phyloP scores from a whole-genome alignment of 2,888 invertebrate genomes.

The Bellardia bayeri region DNA sequence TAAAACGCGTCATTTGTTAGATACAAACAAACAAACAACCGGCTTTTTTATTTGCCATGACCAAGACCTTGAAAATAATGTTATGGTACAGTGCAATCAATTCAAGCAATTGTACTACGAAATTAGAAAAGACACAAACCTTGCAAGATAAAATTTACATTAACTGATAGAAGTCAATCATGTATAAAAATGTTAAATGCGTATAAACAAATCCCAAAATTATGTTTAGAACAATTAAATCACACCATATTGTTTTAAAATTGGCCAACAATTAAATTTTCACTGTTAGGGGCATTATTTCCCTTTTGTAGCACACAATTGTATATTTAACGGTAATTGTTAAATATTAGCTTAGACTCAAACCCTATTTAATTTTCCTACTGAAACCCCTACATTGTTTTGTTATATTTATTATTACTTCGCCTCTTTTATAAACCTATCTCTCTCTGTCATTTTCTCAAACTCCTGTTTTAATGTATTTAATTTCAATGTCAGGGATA shows the following conservation, averaged over 20 bases:
- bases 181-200: no score
- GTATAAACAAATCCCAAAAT: no score
- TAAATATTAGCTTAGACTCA: neutral
- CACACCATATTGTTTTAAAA: no score
- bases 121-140: constrained; percentile 7
- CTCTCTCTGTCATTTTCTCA: neutral
- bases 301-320: no score
- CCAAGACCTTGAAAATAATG: constrained; percentile 58
- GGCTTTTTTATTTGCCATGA: constrained; percentile 44
- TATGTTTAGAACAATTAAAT: no score
- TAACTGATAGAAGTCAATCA: no score
- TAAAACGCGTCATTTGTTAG: constrained; percentile 52
- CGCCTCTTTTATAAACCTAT: neutral
- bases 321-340: neutral
- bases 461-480: constrained; percentile 18
- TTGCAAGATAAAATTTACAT: no score
- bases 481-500: constrained; percentile 69
- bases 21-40: constrained; percentile 1
- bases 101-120: neutral
- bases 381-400: neutral
- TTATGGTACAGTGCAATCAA: constrained; percentile 18
- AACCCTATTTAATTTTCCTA: neutral
- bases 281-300: no score
- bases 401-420: constrained; percentile 8
- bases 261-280: no score